phyloP scores from a whole-genome alignment of 1,140 invertebrate species.

The Euwallacea similis region DNA sequence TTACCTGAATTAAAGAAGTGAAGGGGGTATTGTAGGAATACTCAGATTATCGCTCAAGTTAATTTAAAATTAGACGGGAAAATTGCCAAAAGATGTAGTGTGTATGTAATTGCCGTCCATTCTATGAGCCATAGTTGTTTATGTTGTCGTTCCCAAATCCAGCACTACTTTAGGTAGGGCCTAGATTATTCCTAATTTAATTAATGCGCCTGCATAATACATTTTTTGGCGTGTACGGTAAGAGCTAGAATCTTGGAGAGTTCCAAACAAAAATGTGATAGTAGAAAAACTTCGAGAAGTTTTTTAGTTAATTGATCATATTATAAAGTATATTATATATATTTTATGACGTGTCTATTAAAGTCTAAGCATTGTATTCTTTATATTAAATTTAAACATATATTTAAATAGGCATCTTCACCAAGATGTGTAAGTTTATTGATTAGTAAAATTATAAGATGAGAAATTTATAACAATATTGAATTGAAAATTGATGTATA shows the following conservation, averaged over 20 bases:
- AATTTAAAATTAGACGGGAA: conserved; percentile 16
- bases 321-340: conserved; percentile 39
- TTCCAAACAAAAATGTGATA: conserved; percentile 41
- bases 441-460: not conserved
- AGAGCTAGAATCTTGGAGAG: conserved; percentile 33
- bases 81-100: conserved; percentile 22
- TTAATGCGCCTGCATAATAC: not conserved
- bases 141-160: too few relatives aligned
- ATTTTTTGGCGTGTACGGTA: conserved; percentile 23
- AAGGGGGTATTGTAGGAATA: conserved; percentile 31
- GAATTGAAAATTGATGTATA: conserved; percentile 14
- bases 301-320: conserved; percentile 36
- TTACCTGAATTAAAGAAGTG: conserved; percentile 34
- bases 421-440: conserved; percentile 17
- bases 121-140: not conserved
- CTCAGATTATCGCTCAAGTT: conserved; percentile 36
- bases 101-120: not conserved
- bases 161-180: too few relatives aligned
- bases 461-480: conserved; percentile 15
- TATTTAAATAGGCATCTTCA: not conserved
- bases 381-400: conserved; percentile 32
- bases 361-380: conserved; percentile 37
- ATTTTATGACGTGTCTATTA: conserved; percentile 40
- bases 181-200: not conserved
- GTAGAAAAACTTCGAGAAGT: conserved; percentile 37